These are phyloP conservation scores for Capricornis sumatraensis DNA, from an alignment of 2,113 vertebrate species.

Conservation along the genomic window DNA sequence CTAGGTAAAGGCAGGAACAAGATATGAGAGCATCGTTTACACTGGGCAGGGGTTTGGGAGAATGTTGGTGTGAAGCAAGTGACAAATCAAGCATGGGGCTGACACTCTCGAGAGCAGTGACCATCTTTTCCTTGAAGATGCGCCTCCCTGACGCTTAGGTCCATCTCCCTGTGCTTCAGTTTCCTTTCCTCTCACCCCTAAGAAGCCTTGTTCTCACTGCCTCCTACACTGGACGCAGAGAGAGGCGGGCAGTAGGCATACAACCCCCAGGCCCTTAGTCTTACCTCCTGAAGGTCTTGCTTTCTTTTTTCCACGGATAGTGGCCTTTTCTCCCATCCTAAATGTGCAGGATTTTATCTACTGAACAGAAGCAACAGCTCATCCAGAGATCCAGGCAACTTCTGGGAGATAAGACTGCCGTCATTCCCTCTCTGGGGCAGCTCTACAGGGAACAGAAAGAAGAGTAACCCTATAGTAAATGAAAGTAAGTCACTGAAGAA, in stretches of 20 bases:
- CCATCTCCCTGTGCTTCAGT: background rate
- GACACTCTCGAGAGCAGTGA: background rate
- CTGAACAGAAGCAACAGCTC: background rate
- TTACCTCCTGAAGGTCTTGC: background rate
- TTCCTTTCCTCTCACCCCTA: background rate
- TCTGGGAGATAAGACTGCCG: background rate
- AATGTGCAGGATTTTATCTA: background rate
- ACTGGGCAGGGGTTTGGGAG: background rate
- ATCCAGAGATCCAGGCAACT: background rate
- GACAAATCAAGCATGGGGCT: background rate
- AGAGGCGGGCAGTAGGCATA: too few relatives aligned
- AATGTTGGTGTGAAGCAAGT: background rate
- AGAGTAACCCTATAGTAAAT: background rate
- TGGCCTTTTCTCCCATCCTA: background rate
- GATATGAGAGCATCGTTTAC: background rate
- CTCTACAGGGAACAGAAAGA: background rate
- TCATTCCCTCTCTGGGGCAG: background rate
- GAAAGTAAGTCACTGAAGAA: background rate
- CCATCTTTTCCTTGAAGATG: background rate
- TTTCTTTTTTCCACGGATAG: background rate
- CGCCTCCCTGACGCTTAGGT: background rate
- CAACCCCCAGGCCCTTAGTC: background rate
- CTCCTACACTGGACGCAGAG: background rate
- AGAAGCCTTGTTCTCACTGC: background rate
- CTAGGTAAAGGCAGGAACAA: background rate